Evolutionary conservation across 2,113 vertebrate genomes (phyloP).

Genomic region (Eurystomus gularis): DNA sequence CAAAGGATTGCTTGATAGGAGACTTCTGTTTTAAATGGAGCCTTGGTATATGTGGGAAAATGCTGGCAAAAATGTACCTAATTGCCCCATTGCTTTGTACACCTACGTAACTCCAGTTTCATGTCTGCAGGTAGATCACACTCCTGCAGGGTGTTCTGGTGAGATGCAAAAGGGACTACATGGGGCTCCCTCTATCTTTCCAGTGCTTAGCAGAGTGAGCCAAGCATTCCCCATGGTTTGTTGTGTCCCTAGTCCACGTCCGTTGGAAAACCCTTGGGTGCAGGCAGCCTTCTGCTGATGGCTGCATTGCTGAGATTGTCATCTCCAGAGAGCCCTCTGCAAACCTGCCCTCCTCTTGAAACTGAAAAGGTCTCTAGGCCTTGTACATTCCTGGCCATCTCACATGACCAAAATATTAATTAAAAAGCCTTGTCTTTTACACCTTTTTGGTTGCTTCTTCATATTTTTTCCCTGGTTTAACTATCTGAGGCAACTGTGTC

Average conservation of each 20-base stretch:
- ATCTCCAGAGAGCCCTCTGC: neutral
- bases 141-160: neutral
- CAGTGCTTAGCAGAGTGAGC: neutral
- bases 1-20: constrained; percentile 67
- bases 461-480: neutral
- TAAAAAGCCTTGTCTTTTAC: neutral
- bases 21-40: constrained; percentile 71
- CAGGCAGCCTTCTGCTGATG: neutral
- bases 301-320: neutral
- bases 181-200: neutral
- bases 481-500: neutral
- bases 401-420: neutral
- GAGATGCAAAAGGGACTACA: neutral
- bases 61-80: constrained; percentile 53
- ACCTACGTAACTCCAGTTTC: constrained; percentile 31
- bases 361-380: neutral
- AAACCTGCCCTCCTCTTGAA: neutral
- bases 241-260: neutral
- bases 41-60: constrained; percentile 54
- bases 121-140: constrained; percentile 19
- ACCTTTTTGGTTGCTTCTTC: neutral
- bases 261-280: neutral
- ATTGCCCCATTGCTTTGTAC: constrained; percentile 20
- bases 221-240: neutral
- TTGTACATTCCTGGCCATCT: neutral